Conservation (phyloP, 1,140 invertebrate genomes). For the Drosophila quadrilineata region DNA sequence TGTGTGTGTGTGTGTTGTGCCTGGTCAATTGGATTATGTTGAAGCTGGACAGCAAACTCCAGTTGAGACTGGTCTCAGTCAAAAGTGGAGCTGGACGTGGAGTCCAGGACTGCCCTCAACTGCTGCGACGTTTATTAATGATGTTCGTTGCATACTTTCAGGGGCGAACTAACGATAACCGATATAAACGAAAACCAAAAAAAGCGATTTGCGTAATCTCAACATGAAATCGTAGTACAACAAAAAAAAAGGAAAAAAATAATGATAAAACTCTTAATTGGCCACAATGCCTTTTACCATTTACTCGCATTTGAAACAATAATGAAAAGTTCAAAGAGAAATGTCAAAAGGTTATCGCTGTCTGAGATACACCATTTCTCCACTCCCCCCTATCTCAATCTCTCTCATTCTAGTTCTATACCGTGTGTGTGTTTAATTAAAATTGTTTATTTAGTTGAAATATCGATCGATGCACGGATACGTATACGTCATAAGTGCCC, state of each 20-base stretch:
- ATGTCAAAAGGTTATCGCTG: conserved; percentile 45
- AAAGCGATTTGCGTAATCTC: conserved; percentile 57
- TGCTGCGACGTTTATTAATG: conserved; percentile 69
- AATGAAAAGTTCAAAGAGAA: conserved; percentile 53
- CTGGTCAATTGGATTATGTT: conserved; percentile 69
- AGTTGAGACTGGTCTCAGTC: no score
- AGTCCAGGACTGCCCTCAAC: not conserved
- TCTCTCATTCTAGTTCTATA: no score
- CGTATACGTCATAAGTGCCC: not conserved
- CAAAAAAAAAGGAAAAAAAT: no score
- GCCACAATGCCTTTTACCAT: conserved; percentile 35
- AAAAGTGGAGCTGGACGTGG: not conserved
- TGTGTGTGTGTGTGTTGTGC: conserved; percentile 18
- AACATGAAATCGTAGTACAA: conserved; percentile 50
- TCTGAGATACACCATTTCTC: conserved; percentile 30
- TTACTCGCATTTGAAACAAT: conserved; percentile 54
- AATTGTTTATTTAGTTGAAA: conserved; percentile 33
- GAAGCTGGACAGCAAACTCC: conserved; percentile 41
- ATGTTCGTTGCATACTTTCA: conserved; percentile 49
- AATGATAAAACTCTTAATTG: no score
- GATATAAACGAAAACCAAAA: no score
- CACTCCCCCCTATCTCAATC: conserved; percentile 9
- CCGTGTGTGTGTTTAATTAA: no score
- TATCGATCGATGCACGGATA: conserved; percentile 26
- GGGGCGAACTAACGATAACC: no score